Evolutionary conservation across 2,888 invertebrate genomes (phyloP).

Genomic region (Thecophora atra): DNA sequence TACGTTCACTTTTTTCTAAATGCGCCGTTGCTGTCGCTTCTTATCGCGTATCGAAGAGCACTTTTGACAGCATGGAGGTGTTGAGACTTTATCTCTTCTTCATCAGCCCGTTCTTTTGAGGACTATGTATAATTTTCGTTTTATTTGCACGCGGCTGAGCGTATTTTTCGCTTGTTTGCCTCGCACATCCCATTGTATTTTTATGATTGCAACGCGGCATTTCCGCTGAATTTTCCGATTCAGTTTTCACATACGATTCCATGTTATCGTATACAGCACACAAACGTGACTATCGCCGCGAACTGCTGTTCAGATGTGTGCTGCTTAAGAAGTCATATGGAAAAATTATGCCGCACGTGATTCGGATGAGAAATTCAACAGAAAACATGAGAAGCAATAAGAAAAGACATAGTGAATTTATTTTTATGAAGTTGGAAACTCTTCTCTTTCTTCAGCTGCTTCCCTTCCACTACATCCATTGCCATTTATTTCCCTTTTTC

Average conservation of each 20-base stretch:
- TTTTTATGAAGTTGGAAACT: constrained; percentile 29
- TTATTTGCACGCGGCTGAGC: constrained; percentile 22
- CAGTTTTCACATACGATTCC: not conserved
- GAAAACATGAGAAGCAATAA: not conserved
- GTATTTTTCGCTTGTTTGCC: constrained; percentile 26
- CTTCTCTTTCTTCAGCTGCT: not conserved
- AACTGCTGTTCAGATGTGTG: constrained; percentile 16
- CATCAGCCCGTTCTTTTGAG: not conserved
- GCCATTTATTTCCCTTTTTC: too few relatives aligned
- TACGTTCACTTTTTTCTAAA: not conserved
- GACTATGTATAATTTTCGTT: not conserved
- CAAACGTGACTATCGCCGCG: too few relatives aligned
- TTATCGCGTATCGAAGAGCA: not conserved
- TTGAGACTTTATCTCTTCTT: not conserved
- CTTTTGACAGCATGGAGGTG: not conserved
- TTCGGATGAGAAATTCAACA: constrained; percentile 41
- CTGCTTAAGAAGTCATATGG: constrained; percentile 55
- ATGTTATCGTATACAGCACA: too few relatives aligned
- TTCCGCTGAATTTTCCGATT: not conserved
- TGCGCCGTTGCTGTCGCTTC: not conserved
- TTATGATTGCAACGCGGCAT: not conserved
- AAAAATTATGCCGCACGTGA: constrained; percentile 64
- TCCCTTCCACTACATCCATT: too few relatives aligned
- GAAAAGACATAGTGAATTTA: constrained; percentile 18
- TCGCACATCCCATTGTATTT: constrained; percentile 10